A percentile compares a stretch with the other conserved stretches of the same genome.
Conservation (phyloP, 2,113 vertebrate species). For the Polyodon spathula region DNA sequence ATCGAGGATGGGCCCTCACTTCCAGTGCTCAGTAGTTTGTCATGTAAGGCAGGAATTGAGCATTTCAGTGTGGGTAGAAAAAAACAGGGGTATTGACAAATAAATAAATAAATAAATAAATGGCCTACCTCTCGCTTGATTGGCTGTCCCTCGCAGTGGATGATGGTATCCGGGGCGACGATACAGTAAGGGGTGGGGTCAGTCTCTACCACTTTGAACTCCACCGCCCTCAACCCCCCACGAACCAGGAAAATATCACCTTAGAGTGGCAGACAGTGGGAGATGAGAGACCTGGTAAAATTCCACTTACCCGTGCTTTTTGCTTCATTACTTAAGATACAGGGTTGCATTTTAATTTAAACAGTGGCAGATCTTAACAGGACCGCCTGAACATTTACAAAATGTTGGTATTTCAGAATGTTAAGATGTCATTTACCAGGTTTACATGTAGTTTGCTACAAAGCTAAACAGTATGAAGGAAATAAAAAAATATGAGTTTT, state of each 20-base stretch:
- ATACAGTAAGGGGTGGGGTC: conserved; percentile 46
- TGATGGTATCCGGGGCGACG: conserved; percentile 44
- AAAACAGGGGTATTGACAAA: not conserved
- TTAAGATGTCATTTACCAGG: too few species aligned
- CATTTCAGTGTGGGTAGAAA: not conserved
- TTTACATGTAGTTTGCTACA: too few species aligned
- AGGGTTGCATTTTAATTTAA: too few species aligned
- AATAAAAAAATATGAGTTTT: too few species aligned
- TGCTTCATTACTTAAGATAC: too few species aligned
- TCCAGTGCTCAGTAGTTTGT: too few species aligned
- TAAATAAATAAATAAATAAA: conserved; percentile 1
- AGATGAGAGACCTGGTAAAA: not conserved
- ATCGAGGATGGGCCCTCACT: too few species aligned
- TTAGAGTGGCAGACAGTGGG: conserved; percentile 1
- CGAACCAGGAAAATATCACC: conserved; percentile 45
- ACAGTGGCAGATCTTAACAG: too few species aligned
- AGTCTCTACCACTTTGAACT: conserved; percentile 47
- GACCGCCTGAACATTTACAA: too few species aligned
- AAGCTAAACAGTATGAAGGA: too few species aligned
- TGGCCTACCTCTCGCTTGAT: conserved; percentile 43
- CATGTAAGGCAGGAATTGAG: too few species aligned
- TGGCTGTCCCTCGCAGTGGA: conserved; percentile 46
- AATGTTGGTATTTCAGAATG: too few species aligned
- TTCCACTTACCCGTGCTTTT: not conserved
- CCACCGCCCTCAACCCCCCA: conserved; percentile 47